phyloP scores from a whole-genome alignment of 2,888 invertebrate species.

The Agrotis puta region DNA sequence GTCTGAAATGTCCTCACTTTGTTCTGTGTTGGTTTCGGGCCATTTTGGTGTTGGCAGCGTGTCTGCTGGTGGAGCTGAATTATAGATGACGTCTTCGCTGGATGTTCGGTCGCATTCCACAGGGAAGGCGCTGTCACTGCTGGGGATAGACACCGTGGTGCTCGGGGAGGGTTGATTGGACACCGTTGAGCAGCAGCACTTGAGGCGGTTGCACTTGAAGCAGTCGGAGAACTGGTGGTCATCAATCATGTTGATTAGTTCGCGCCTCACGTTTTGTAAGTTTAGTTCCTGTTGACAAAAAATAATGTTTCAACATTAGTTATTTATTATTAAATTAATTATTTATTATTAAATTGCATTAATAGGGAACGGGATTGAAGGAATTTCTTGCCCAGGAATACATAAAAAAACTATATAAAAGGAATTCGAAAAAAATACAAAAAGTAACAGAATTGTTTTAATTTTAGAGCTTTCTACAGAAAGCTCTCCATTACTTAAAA shows the following conservation, averaged over 20 bases:
- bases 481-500: too few relatives aligned
- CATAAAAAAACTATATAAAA: too few relatives aligned
- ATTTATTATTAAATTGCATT: too few relatives aligned
- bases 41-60: slow-evolving; percentile 58
- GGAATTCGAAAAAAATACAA: too few relatives aligned
- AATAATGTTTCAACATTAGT: background rate
- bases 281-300: slow-evolving; percentile 69
- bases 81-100: slow-evolving; percentile 27
- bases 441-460: too few relatives aligned
- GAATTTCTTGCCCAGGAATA: too few relatives aligned
- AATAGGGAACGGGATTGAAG: too few relatives aligned
- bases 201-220: slow-evolving; percentile 65
- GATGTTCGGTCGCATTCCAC: slow-evolving; percentile 23
- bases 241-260: slow-evolving; percentile 69
- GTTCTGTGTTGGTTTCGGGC: slow-evolving; percentile 10
- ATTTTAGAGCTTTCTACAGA: too few relatives aligned
- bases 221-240: slow-evolving; percentile 65
- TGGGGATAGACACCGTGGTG: slow-evolving; percentile 45
- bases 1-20: too few relatives aligned
- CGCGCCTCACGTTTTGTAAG: slow-evolving; percentile 67
- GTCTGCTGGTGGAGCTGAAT: slow-evolving; percentile 58
- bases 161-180: slow-evolving; percentile 31
- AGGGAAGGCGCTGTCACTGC: slow-evolving; percentile 26
- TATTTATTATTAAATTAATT: too few relatives aligned
- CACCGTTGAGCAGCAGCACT: slow-evolving; percentile 62